These are phyloP conservation scores for Crossoptilon crossoptilon DNA, from an alignment of 2,797 vertebrate species.

Conservation along the genomic window DNA sequence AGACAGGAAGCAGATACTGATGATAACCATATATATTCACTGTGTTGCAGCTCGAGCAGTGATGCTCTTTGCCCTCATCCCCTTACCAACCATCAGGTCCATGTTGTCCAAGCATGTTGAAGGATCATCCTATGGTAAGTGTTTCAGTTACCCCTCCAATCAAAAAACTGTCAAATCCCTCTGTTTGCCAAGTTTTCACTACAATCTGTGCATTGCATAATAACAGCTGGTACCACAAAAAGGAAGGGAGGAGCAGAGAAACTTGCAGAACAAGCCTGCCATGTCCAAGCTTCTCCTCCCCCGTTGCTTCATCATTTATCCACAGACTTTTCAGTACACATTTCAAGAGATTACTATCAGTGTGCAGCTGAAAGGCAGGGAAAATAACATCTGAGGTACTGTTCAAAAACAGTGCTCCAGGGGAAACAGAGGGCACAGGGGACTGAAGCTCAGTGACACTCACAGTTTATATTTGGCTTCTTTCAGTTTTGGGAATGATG, in stretches of 20 bases:
- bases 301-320: not conserved
- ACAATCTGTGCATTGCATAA: not conserved
- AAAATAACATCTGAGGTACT: not conserved
- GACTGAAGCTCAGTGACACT: not conserved
- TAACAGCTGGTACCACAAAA: not conserved
- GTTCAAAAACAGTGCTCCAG: not conserved
- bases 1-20: not conserved
- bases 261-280: constrained; percentile 15
- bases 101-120: constrained; percentile 90
- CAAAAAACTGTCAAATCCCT: not conserved
- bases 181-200: not conserved
- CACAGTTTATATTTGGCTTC: not conserved
- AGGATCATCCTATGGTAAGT: constrained; percentile 88
- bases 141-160: not conserved
- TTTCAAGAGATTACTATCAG: not conserved
- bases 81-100: constrained; percentile 92
- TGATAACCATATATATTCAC: not conserved
- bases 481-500: not conserved
- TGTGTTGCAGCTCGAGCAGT: constrained; percentile 86
- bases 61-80: constrained; percentile 92
- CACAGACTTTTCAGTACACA: not conserved
- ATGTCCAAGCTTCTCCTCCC: not conserved
- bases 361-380: not conserved
- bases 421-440: not conserved
- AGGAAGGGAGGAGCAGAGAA: constrained; percentile 28